Conservation (phyloP, 2,113 vertebrate genomes). For the Galeopterus variegatus region DNA sequence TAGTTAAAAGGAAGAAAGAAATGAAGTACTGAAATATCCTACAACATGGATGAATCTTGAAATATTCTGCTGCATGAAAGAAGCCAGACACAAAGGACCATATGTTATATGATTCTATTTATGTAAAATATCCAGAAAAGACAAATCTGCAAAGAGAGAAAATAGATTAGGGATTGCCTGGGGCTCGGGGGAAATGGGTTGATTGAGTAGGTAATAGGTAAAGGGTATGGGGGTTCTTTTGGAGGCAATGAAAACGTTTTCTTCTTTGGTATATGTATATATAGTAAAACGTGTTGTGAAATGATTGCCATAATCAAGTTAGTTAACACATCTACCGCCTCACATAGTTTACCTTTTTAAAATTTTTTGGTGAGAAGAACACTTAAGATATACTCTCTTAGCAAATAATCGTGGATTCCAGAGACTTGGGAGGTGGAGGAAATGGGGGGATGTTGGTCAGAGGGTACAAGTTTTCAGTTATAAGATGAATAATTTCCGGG, state of each 20-base stretch:
- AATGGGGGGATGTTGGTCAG: background rate
- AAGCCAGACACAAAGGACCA: background rate
- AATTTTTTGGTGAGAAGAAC: background rate
- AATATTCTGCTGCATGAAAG: background rate
- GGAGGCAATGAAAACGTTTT: background rate
- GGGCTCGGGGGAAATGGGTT: too few relatives aligned
- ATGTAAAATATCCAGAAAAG: background rate
- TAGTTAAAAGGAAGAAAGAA: background rate
- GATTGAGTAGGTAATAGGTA: background rate
- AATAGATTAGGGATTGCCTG: background rate
- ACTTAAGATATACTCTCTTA: background rate
- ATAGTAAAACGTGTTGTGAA: background rate
- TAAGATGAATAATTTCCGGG: background rate
- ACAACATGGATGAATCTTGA: background rate
- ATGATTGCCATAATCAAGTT: background rate
- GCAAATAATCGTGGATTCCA: background rate
- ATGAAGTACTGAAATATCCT: background rate
- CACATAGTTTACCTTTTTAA: background rate
- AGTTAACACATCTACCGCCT: background rate
- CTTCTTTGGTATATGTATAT: background rate
- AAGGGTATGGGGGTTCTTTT: background rate
- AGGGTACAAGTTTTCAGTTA: background rate
- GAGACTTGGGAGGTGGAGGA: too few relatives aligned
- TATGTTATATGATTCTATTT: background rate
- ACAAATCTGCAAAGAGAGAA: background rate